These are phyloP conservation scores for Troglohyphantes excavatus DNA, from an alignment of 2,888 invertebrate species.

Conservation along the genomic window DNA sequence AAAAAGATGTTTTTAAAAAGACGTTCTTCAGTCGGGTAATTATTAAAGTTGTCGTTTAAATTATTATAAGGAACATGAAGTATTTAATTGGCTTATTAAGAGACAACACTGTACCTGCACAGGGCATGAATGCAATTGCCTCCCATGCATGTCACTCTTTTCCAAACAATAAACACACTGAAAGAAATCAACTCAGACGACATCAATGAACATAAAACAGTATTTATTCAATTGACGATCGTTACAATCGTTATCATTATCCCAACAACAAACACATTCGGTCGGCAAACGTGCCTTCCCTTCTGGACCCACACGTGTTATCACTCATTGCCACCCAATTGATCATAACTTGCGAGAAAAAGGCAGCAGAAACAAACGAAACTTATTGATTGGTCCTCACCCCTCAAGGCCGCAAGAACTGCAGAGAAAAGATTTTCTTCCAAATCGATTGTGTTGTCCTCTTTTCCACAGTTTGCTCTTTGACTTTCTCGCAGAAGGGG, in stretches of 20 bases:
- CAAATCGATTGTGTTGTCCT: slow-evolving; percentile 45
- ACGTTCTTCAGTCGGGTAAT: too few relatives aligned
- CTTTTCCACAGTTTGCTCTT: slow-evolving; percentile 24
- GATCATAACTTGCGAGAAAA: slow-evolving; percentile 62
- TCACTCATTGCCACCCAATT: slow-evolving; percentile 69
- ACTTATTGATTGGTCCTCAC: slow-evolving; percentile 70
- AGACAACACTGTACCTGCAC: too few relatives aligned
- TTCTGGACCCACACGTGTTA: slow-evolving; percentile 45
- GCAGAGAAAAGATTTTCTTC: slow-evolving; percentile 36
- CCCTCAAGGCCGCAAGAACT: slow-evolving; percentile 55
- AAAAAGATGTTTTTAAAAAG: too few relatives aligned
- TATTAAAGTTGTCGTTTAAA: too few relatives aligned
- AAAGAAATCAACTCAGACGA: background rate
- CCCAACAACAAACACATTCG: slow-evolving; percentile 62
- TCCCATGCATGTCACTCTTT: too few relatives aligned
- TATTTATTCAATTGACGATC: slow-evolving; percentile 67
- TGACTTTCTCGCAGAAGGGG: slow-evolving; percentile 23
- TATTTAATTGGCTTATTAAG: too few relatives aligned
- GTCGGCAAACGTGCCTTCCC: slow-evolving; percentile 61
- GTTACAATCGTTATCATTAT: slow-evolving; percentile 66
- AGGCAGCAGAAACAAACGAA: slow-evolving; percentile 48
- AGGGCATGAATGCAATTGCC: too few relatives aligned
- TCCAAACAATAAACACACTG: too few relatives aligned
- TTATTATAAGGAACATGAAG: too few relatives aligned
- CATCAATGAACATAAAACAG: slow-evolving; percentile 70